Evolutionary conservation across 2,797 vertebrate genomes (phyloP), one percentile per base, ranked within the genome.

Genomic region (Zenarchopterus dispar): DNA sequence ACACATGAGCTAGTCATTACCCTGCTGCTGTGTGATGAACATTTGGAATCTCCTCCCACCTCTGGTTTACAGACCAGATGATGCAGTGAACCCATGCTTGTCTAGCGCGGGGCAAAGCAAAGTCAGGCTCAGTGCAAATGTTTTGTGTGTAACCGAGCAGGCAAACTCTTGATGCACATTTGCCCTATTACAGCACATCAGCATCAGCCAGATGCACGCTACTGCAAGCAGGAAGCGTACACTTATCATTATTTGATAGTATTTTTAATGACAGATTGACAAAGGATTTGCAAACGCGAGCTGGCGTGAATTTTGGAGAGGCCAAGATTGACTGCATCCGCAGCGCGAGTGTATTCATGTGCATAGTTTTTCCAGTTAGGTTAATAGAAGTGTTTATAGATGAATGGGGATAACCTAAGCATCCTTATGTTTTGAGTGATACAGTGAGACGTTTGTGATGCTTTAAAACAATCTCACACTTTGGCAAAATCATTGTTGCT

Each of bases 211-310:
- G 86, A 89, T 75, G 93, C 93, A 92, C 92, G 93, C 92, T 79
- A 94, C 91, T 87, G 94, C 93, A 79, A 94, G 95, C 95, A 91
- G 92, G 92, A 92, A 91, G 94, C 92, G 90, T 88, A 93, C 93
- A 94, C 95, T 96, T 95, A 96, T 96, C 95, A 95, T 96, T 95
- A 95, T 98, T 95, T 96, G 95, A 96, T 97, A 97, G 95, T 95
- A 97, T 96, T 96, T 97, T 97, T 97, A 97, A 97, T 95, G 96
- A 96, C 96, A 97, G 95, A 97, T 96, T 96, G 96, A 98, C 94
- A 93, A 94, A 94, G 93, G 95, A 94, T 96, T 96, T 94, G 94
- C 94, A 96, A 95, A 98, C 93, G 94, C 85, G 93, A 95, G 95
- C 93, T 92, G 94, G 95, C 96, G 90, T 95, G 93, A 89, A 92